These are phyloP conservation scores for Dicrurus megarhynchus DNA, from an alignment of 2,113 vertebrate species.

Conservation along the genomic window DNA sequence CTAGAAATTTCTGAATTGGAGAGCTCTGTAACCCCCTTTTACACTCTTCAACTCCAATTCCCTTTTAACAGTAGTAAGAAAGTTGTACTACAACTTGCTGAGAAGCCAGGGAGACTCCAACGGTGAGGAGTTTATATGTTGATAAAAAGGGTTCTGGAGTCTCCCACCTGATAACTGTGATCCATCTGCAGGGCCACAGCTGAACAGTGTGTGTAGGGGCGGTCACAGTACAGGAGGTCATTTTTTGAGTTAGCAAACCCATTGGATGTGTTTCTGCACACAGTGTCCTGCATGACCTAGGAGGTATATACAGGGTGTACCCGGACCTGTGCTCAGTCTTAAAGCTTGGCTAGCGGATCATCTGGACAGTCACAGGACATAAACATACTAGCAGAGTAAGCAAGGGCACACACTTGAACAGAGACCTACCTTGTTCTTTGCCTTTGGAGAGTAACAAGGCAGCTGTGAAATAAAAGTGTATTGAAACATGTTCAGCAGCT, in stretches of 20 bases:
- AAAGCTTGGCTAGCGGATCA: not conserved
- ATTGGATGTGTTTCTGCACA: not conserved
- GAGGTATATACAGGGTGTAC: not conserved
- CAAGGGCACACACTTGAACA: not conserved
- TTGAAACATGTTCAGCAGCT: not conserved
- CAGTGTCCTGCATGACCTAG: not conserved
- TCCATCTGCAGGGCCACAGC: not conserved
- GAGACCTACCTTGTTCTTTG: not conserved
- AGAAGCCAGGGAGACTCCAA: not conserved
- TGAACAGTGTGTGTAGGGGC: too few relatives aligned
- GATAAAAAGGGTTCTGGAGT: not conserved
- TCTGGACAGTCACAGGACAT: not conserved
- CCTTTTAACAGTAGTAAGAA: not conserved
- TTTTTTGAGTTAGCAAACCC: not conserved
- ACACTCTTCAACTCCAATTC: not conserved
- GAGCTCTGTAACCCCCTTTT: not conserved
- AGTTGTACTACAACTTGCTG: not conserved
- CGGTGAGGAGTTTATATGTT: fast-evolving
- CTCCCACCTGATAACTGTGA: not conserved
- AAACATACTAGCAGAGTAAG: not conserved
- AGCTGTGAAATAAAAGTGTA: not conserved
- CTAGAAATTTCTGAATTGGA: not conserved
- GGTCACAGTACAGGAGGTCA: not conserved
- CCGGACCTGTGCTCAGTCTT: not conserved
- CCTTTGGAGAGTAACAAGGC: not conserved